Evolutionary conservation across 2,113 vertebrate species (phyloP), one percentile per base, ranked within the genome.

Genomic region (Pungitius pungitius): DNA sequence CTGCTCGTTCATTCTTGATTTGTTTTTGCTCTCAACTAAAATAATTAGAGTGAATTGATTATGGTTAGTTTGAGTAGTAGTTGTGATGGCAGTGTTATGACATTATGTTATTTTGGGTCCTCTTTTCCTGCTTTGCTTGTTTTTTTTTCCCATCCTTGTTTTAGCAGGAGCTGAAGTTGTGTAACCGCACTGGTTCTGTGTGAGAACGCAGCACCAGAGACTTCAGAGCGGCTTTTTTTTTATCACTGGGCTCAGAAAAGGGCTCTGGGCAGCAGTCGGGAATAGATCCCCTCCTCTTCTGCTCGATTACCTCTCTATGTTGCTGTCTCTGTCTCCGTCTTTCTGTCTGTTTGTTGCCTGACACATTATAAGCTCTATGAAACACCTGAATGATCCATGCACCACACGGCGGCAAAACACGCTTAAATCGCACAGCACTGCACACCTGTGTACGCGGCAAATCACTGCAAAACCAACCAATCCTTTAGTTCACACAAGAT

Each of bases 181-280:
- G 78, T 91, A 90, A 90, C 73, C 1, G 71, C 9, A 18, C 56
- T 20, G 57, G 55, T 75, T 83, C 71, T 81, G 56, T 63, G 73
- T 27, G 60, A 56, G 60, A 80, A 59, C 52, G 15, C 22, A 67
- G 63, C 67, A 81, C 61, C 85, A 73, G 55, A 69, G 65, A 89
- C 86, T 89, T 90, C 87, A 90, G 88, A 88, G 89, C 76, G 37
- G 59, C 67, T 80, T 87, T 89, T 80, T 78, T 89, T 81, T 80
- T 77, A 60, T 20, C 69, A 66, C n/a, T n/a, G n/a, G 64, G 69
- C 73, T 80, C 45, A 22, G 75, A 76, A 47, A 67, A 61, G 52
- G 59, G 71, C 80, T 78, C 51, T 22, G 66, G 87, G 76, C 77
- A 66, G 73, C 82, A 87, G 82, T 85, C 84, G 85, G 80, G 73